Conservation (phyloP, 2,888 invertebrate genomes). For the Acutogordius australiensis region DNA sequence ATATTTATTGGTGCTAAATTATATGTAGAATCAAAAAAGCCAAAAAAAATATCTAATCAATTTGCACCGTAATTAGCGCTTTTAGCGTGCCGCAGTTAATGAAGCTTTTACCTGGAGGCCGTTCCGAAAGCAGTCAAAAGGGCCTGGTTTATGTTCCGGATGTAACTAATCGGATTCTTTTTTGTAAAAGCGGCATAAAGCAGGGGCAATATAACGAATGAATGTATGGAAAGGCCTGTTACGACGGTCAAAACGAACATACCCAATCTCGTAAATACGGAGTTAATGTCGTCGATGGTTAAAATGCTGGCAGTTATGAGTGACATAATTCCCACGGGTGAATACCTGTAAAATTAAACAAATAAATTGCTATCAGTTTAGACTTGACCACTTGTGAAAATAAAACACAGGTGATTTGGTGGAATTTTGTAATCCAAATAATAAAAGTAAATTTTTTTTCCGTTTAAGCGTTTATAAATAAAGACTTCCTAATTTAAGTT, state of each 20-base stretch:
- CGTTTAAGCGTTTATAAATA: too few relatives aligned
- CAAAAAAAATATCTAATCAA: too few relatives aligned
- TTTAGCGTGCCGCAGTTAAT: too few relatives aligned
- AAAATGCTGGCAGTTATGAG: constrained; percentile 37
- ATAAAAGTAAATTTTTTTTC: too few relatives aligned
- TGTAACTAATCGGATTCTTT: constrained; percentile 39
- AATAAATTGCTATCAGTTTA: background rate
- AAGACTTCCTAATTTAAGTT: too few relatives aligned
- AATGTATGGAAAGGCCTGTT: constrained; percentile 43
- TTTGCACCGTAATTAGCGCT: too few relatives aligned
- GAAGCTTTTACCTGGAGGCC: constrained; percentile 53
- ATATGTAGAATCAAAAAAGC: too few relatives aligned
- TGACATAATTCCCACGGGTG: constrained; percentile 38
- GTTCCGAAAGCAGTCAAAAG: constrained; percentile 75
- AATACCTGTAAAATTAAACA: constrained; percentile 29
- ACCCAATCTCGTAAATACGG: constrained; percentile 33
- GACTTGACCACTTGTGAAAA: too few relatives aligned
- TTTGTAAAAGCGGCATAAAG: constrained; percentile 49
- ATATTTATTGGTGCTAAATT: too few relatives aligned
- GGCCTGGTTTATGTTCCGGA: constrained; percentile 40
- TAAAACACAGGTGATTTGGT: background rate
- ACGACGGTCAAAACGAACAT: constrained; percentile 33
- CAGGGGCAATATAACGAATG: constrained; percentile 52
- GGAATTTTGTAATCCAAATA: constrained; percentile 12
- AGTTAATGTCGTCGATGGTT: constrained; percentile 32